Base-by-base conservation (phyloP, 1,140 invertebrate genomes). In the Zaprionus davidi region DNA sequence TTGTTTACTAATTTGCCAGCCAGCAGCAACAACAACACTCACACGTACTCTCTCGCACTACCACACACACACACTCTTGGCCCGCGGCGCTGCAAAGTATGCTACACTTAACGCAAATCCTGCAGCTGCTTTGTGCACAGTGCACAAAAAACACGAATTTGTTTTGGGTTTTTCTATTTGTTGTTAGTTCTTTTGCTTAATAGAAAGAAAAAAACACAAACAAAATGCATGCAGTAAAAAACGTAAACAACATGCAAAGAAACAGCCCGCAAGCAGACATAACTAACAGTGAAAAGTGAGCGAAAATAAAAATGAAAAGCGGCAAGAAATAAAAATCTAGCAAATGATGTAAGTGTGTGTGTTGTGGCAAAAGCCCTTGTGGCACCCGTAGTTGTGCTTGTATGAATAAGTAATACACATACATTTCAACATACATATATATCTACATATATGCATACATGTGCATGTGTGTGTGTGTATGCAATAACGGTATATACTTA, bases 261-360 rank as follows among this genome's bases (percentile, higher is more conserved):
- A 80, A 75, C 41, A 78, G 78, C 82, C 84, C 81, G 85, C 83
- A 75, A 83, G 77, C 83, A 83, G 81, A 87, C 78, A 88, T 88
- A 87, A 88, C 83, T 88, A 87, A 88, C 80, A 83, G 73, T 87
- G 83, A 86, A 79, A 85, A 82, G 82, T 82, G 73, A 82, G 83
- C 75, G 78, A 62, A 46, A 38, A 78, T 76, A 82, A 78, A 85
- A 85, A 81, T 78, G 75, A 57, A 77, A 81, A 78, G 78, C 49
- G 31, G 69, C 20, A 51, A 66, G 36, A 78, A 58, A 65, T 31
- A 70, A 71, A 65, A 65, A 53, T 34, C 36, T 11, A 64, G 70
- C 78, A 75, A 78, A 77, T 81, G 76, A 74, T 78, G 74, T 57
- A 71, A 64, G 24, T 76, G 65, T 77, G 38, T 46, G 66, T 73